Evolutionary conservation across 2,888 invertebrate genomes (phyloP).

Genomic region (Epinotia nisella): DNA sequence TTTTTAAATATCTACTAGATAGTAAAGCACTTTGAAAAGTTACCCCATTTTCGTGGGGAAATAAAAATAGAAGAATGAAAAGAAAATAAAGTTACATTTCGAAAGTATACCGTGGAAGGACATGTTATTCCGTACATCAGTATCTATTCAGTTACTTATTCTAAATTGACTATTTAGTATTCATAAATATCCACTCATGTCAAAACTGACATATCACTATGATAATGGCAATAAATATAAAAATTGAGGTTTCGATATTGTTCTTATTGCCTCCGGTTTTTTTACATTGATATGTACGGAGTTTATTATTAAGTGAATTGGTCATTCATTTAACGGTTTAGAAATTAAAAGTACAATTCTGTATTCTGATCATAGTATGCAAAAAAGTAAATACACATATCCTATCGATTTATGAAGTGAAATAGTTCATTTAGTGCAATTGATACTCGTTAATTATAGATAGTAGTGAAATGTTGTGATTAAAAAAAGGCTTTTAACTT

Average conservation of each 20-base stretch:
- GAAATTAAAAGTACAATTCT: conserved; percentile 47
- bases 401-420: conserved; percentile 30
- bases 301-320: conserved; percentile 63
- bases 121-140: conserved; percentile 42
- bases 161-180: conserved; percentile 77
- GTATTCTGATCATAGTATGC: conserved; percentile 37
- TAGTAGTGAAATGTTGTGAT: conserved; percentile 31
- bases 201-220: conserved; percentile 40
- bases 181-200: conserved; percentile 46
- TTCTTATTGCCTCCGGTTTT: conserved; percentile 75
- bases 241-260: conserved; percentile 55
- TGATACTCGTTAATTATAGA: conserved; percentile 12
- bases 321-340: conserved; percentile 54
- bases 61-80: conserved; percentile 46
- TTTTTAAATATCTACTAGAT: conserved; percentile 80
- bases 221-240: conserved; percentile 31
- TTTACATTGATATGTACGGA: conserved; percentile 78
- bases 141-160: conserved; percentile 64
- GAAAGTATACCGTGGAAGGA: conserved; percentile 46
- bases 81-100: conserved; percentile 37
- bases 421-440: conserved; percentile 46
- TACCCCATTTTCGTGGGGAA: conserved; percentile 72
- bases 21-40: conserved; percentile 85
- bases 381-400: conserved; percentile 33
- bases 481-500: not conserved